Evolutionary conservation across 2,888 invertebrate genomes (phyloP), one percentile per base, ranked within the genome.

Genomic region (Suillia variegata): DNA sequence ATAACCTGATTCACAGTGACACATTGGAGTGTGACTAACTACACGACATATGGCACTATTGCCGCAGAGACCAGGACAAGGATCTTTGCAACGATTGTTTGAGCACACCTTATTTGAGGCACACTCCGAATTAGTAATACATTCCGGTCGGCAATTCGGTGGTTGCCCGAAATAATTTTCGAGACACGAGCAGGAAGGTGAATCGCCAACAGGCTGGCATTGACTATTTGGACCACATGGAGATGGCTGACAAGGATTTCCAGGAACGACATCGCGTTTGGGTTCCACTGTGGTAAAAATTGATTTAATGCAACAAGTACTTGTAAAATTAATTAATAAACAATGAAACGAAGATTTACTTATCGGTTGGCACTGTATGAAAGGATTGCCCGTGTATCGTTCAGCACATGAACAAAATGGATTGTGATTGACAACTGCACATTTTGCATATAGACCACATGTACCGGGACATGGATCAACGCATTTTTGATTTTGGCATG

Each of bases 401-500:
- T 84, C 80, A 6, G 87, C 85, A 76, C 93, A 93, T 62, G 87
- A 87, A 77, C 93, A 93, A 73, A 90, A 89, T 1, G 92, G 91
- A 78, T 88, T 89, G 74, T 93, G 93, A 77, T 90, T 91, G 2
- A 90, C 86, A 18, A 90, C 89, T 71, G 87, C 86, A 77, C 93
- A 93, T 52, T 85, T 79, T 6, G 93, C 89, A 70, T 85, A 84
- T 8, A 88, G 78, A 22, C 92, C 92, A 78, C 93, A 93, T 15
- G 89, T 86, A 61, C 91, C 92, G 49, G 86, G 86, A 70, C 91
- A 93, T 17, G 93, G 92, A 80, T 93, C 87, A 51, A 87, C 83
- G 77, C 94, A 94, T 82, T 89, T 90, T 71, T 91, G 90, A 77
- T 90, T 91, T 70, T 87, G 87, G 74, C 94, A 94, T 15, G 93